Conservation (phyloP, 2,113 vertebrate species). For the Noctilio leporinus region DNA sequence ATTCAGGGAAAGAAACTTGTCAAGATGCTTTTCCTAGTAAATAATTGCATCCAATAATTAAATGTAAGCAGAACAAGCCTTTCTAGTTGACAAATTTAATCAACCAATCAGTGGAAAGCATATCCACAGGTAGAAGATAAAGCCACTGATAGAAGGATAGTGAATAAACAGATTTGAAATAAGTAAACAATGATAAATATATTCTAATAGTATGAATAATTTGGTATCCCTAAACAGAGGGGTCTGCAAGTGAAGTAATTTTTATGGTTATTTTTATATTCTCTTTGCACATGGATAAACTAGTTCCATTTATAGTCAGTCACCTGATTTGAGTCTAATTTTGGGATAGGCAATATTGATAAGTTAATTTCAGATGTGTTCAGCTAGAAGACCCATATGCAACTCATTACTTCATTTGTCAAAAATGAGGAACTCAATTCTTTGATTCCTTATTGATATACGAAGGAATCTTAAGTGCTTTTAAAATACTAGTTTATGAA, state of each 20-base stretch:
- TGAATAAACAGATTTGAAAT: not conserved
- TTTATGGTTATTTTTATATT: conserved; percentile 3
- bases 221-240: not conserved
- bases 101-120: not conserved
- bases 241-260: not conserved
- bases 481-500: not conserved
- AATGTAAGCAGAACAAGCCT: not conserved
- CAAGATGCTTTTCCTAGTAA: not conserved
- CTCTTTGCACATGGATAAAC: not conserved
- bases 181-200: not conserved
- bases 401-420: not conserved
- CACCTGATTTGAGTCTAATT: not conserved
- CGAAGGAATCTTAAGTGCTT: not conserved
- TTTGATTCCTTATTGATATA: not conserved
- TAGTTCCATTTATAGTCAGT: not conserved
- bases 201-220: not conserved
- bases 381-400: not conserved
- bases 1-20: not conserved
- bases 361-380: not conserved
- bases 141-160: not conserved
- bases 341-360: not conserved
- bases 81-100: not conserved
- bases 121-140: not conserved
- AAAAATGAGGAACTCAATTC: not conserved
- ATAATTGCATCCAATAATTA: not conserved